Base-by-base conservation (phyloP, 2,888 invertebrate genomes). In the Sarcophaga rosellei region DNA sequence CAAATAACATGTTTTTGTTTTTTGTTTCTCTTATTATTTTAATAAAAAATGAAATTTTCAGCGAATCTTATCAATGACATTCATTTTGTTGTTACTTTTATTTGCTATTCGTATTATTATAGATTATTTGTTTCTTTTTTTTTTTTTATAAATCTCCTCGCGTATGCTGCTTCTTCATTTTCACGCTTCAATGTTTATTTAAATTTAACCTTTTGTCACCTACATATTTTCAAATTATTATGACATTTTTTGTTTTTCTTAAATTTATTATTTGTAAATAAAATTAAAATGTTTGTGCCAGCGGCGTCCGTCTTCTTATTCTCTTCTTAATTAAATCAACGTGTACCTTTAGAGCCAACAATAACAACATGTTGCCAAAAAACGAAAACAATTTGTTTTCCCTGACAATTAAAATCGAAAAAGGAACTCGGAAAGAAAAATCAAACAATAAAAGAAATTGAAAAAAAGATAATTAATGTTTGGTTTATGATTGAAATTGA, bases 201-300 rank as follows among this genome's bases (percentile, higher is more conserved):
- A 65, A 84, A 84, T 84, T 80, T 86, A 61, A 81, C 72, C 82
- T 70, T 78, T 70, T 72, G 76, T 72, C 72, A 68, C 76, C 80
- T 74, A 68, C 76, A 80, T 74, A 35, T 35, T 66, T 66, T 72
- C 17, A 47, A 77, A 74, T 83, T n/a, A n/a, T n/a, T n/a, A n/a
- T n/a, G n/a, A n/a, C n/a, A n/a, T n/a, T n/a, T n/a, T n/a, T n/a
- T n/a, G n/a, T n/a, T n/a, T n/a, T n/a, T 73, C 63, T 74, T 73
- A 79, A 17, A 15, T 79, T 79, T 74, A 35, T 78, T 73, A 59
- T 69, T 63, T 62, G 21, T 63, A 45, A 76, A 66, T 82, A 68
- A 73, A 73, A 59, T 63, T 23, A 59, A 81, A 70, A 10, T 12
- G 47, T 35, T 23, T 62, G 35, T 20, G 65, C 23, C 23, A 81